These are phyloP conservation scores for Hyaena hyaena DNA, from an alignment of 2,113 vertebrate genomes.

Conservation along the genomic window DNA sequence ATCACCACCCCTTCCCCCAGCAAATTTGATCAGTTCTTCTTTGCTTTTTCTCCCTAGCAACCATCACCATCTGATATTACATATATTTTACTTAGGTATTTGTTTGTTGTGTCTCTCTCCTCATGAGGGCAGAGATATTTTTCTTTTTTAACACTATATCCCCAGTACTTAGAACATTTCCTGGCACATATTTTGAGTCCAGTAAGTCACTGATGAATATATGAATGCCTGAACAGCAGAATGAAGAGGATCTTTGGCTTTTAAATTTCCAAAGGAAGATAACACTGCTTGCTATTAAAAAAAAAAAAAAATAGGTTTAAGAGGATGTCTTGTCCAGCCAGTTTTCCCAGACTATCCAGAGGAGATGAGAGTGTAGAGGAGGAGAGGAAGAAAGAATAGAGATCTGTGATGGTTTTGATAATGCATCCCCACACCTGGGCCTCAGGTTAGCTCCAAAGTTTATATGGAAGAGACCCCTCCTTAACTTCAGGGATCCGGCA, in stretches of 20 bases:
- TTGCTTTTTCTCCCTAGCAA: neutral
- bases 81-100: neutral
- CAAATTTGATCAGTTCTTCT: neutral
- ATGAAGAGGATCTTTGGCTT: neutral
- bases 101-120: neutral
- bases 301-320: neutral
- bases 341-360: neutral
- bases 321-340: neutral
- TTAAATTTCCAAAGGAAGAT: constrained; percentile 16
- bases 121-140: neutral
- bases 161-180: neutral
- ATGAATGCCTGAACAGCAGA: neutral
- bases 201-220: neutral
- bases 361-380: neutral
- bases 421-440: neutral
- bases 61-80: neutral
- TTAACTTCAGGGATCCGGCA: neutral
- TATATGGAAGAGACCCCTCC: neutral
- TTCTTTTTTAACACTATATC: neutral
- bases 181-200: neutral
- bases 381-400: neutral
- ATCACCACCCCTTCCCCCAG: neutral
- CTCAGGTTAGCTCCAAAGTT: neutral
- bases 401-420: neutral
- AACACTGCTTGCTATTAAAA: neutral